These are phyloP conservation scores for Campylomormyrus tamandua DNA, from an alignment of 2,113 vertebrate genomes.

Conservation along the genomic window DNA sequence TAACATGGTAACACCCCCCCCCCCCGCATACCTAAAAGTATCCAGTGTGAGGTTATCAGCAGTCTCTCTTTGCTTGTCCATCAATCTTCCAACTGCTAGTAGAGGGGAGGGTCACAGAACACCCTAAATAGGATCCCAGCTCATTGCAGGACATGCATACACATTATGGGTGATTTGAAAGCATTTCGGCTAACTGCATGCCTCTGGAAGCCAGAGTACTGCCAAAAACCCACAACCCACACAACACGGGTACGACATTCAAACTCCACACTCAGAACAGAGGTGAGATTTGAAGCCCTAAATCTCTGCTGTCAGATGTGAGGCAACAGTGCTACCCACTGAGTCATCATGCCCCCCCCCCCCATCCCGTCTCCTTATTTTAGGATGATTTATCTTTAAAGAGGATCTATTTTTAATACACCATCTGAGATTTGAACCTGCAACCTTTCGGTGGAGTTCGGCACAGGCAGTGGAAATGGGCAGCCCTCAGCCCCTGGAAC, in stretches of 20 bases:
- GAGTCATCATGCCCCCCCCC: neutral
- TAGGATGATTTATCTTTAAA: neutral
- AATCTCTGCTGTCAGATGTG: neutral
- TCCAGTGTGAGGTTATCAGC: neutral
- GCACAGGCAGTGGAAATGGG: neutral
- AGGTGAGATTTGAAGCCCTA: neutral
- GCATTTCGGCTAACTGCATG: neutral
- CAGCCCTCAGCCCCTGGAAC: neutral
- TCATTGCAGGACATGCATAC: neutral
- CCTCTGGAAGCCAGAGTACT: neutral
- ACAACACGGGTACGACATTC: neutral
- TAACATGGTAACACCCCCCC: neutral
- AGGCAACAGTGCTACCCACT: neutral
- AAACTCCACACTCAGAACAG: neutral
- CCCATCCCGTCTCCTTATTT: neutral
- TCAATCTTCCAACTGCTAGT: neutral
- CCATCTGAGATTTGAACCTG: neutral
- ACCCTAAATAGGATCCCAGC: neutral
- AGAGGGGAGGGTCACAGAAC: neutral
- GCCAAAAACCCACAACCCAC: neutral
- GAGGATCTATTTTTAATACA: neutral
- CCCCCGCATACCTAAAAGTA: neutral
- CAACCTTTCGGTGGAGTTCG: neutral
- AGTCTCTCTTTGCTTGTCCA: neutral
- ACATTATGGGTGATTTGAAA: neutral